Evolutionary conservation across 2,797 vertebrate genomes (phyloP), one percentile per base, ranked within the genome.

Genomic region (Periparus ater): DNA sequence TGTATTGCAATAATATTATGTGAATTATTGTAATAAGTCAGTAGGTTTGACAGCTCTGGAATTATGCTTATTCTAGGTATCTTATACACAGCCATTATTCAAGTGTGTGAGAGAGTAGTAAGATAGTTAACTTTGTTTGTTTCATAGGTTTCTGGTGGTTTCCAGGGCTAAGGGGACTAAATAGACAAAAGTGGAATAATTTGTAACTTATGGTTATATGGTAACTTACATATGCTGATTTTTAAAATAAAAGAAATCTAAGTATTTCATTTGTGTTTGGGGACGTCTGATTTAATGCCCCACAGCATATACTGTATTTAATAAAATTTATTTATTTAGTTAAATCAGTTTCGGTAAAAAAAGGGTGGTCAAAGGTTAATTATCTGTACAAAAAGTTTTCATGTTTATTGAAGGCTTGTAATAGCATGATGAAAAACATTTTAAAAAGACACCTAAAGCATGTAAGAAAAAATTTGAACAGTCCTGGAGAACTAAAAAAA

Each of bases 81-180:
- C 10, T 87, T 15, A 26, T 66, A 55, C 15, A 48, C 7, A 87
- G 34, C 9, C 11, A 40, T 29, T 51, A 63, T 38, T 75, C 45
- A 51, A 54, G n/a, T 17, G 32, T 11, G 19, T 14, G 11, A 70
- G 20, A 57, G 5, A 61, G 5, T 17, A 78, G 58, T 26, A 44
- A 88, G 67, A 40, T 7, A 62, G 10, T 27, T 72, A 66, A 48
- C 6, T 85, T 72, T 18, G 44, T 9, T 40, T 67, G 9, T 76
- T 79, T 89, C 77, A 32, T 53, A 45, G 12, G 5, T 85, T 82
- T 93, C 51, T 67, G 17, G 5, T 42, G n/a, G 6, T 29, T 51
- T 90, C 48, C 4, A 2, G 14, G 40, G 20, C 3, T 6, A 6
- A 17, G 10, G 2, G 7, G 2, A 0, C 58, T 53, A 63, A 62